Evolutionary conservation across 2,113 vertebrate genomes (phyloP).

Genomic region (Cyanistes caeruleus): DNA sequence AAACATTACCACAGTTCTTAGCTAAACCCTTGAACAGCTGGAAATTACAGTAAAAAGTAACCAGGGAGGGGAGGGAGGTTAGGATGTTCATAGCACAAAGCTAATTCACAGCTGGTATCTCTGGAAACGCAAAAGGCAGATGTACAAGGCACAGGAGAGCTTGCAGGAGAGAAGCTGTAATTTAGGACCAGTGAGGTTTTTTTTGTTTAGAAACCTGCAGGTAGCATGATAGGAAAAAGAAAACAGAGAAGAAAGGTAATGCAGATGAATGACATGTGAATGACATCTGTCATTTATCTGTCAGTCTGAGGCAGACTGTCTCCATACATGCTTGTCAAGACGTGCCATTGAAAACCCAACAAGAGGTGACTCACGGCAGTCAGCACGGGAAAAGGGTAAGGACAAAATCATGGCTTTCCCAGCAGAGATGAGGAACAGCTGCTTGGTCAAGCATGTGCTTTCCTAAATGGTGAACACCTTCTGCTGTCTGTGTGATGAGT

Average conservation of each 20-base stretch:
- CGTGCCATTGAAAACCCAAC: not conserved
- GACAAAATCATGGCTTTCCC: not conserved
- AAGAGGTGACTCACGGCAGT: not conserved
- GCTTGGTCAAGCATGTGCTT: not conserved
- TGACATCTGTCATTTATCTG: not conserved
- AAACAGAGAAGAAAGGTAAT: not conserved
- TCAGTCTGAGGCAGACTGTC: not conserved
- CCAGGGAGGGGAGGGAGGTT: not conserved
- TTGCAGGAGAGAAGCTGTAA: not conserved
- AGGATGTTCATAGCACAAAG: not conserved
- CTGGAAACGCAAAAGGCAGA: conserved; percentile 42
- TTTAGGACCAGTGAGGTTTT: not conserved
- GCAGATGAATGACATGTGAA: not conserved
- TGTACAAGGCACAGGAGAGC: not conserved
- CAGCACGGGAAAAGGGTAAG: not conserved
- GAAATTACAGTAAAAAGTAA: not conserved
- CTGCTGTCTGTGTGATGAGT: not conserved
- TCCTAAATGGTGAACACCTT: not conserved
- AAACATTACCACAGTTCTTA: not conserved
- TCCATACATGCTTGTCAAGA: not conserved
- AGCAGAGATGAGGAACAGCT: not conserved
- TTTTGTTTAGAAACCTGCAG: not conserved
- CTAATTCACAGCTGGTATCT: conserved; percentile 39
- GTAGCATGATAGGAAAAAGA: not conserved
- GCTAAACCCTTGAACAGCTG: conserved; percentile 8